phyloP scores from a whole-genome alignment of 2,888 invertebrate species.

The Malacosoma neustria region DNA sequence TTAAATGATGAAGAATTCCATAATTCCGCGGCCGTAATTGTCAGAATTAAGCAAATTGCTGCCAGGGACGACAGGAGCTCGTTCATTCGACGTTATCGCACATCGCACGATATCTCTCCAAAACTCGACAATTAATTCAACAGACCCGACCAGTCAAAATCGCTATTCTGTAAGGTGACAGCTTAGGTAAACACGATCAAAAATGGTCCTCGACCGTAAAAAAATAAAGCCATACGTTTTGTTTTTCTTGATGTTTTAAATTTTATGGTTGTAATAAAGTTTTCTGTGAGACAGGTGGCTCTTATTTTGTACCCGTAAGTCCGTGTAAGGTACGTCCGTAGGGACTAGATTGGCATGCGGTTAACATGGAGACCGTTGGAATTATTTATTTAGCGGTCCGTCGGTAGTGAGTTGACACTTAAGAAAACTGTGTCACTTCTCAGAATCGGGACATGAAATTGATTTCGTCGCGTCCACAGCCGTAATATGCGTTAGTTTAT shows the following conservation, averaged over 20 bases:
- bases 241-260: constrained; percentile 70
- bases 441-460: constrained; percentile 71
- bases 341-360: constrained; percentile 57
- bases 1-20: constrained; percentile 40
- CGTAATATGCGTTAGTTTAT: constrained; percentile 67
- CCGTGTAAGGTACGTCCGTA: constrained; percentile 45
- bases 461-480: constrained; percentile 68
- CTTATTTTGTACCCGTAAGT: constrained; percentile 45
- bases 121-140: constrained; percentile 67
- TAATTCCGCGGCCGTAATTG: constrained; percentile 37
- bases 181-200: constrained; percentile 72
- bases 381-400: constrained; percentile 64
- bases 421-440: constrained; percentile 72
- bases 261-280: constrained; percentile 72
- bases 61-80: constrained; percentile 42
- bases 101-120: constrained; percentile 63
- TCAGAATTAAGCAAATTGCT: constrained; percentile 56
- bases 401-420: constrained; percentile 73
- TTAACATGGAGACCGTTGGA: constrained; percentile 41
- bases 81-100: constrained; percentile 47
- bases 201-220: constrained; percentile 61
- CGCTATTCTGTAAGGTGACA: constrained; percentile 71
- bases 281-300: constrained; percentile 74
- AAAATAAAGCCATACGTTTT: constrained; percentile 52
- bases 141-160: constrained; percentile 64